Base-by-base conservation (phyloP, 2,888 invertebrate genomes). In the Drosophila vallismaia region DNA sequence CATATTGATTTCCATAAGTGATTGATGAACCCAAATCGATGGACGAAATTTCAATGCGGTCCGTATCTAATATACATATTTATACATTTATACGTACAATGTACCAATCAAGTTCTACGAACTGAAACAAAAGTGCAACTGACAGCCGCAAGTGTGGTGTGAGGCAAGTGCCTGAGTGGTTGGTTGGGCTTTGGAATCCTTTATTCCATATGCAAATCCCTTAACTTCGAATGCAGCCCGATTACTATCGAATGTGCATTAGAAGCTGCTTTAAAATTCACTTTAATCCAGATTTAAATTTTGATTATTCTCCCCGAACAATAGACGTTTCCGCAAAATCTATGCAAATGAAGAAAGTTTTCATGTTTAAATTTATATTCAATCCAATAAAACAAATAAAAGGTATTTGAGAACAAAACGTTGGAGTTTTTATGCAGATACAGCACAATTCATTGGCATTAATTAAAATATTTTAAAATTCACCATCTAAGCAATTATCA, bases 141-240 rank as follows among this genome's bases (percentile, higher is more conserved):
- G 70, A 70, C 74, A 70, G 55, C 50, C 36, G 8, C 49, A 49
- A 49, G 49, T 6, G 49, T 49, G 49, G 14, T 5, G 29, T 1
- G 48, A 31, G 12, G 12, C 19, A 28, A 49, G 49, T 49, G 63
- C 29, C 29, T 64, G 36, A 46, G 59, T 19, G 40, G 19, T 12
- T n/a, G 26, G 45, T 19, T 19, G 19, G 29, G 29, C 42, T 68
- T 14, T 5, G 38, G 40, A 53, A 52, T 31, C 48, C 26, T 36
- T 54, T 63, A 71, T 77, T 64, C 67, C 52, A 64, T 48, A 78
- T 72, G 69, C 66, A 82, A 79, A 76, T 71, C 68, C 66, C 67
- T 14, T 19, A 36, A 64, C 70, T 68, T 50, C 71, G 57, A 38
- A 44, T 28, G 24, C 60, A 60, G 44, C 54, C 45, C 31, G 60